These are phyloP conservation scores for Eubasilissa splendida DNA, from an alignment of 2,888 invertebrate genomes.

Conservation along the genomic window DNA sequence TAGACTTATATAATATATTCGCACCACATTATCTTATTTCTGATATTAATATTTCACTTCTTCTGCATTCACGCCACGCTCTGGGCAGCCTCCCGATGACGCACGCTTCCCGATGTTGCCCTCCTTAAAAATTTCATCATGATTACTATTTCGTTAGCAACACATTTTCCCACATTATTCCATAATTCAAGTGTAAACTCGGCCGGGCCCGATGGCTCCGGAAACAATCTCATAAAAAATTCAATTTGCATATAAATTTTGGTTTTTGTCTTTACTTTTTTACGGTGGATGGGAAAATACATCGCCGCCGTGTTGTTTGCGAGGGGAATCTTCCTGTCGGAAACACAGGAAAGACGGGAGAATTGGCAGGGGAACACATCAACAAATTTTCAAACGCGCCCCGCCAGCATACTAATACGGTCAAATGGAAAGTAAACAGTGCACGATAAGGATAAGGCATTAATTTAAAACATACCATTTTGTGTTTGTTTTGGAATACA, in stretches of 20 bases:
- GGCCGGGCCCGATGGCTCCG: not conserved
- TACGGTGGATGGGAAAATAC: slow-evolving; percentile 19
- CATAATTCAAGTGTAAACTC: not conserved
- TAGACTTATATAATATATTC: too few relatives aligned
- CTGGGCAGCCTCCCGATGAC: too few relatives aligned
- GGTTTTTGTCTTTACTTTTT: slow-evolving; percentile 19
- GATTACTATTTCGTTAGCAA: not conserved
- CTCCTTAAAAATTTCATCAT: not conserved
- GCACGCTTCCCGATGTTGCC: too few relatives aligned
- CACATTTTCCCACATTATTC: slow-evolving; percentile 14
- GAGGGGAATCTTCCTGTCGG: not conserved
- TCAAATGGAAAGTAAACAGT: not conserved
- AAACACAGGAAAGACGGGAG: not conserved
- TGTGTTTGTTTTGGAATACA: not conserved
- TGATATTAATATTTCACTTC: too few relatives aligned
- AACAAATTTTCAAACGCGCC: slow-evolving; percentile 5
- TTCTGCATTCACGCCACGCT: too few relatives aligned
- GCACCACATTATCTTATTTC: too few relatives aligned
- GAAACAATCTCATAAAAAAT: slow-evolving; percentile 25
- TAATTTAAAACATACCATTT: not conserved
- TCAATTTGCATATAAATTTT: slow-evolving; percentile 39
- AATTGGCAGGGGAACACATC: slow-evolving; percentile 6
- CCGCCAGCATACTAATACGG: not conserved
- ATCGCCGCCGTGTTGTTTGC: slow-evolving; percentile 20
- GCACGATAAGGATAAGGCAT: not conserved